A percentile compares a stretch with the other conserved stretches of the same genome.
These are phyloP conservation scores for Sciurus carolinensis DNA, from an alignment of 2,797 vertebrate species.

Conservation along the genomic window DNA sequence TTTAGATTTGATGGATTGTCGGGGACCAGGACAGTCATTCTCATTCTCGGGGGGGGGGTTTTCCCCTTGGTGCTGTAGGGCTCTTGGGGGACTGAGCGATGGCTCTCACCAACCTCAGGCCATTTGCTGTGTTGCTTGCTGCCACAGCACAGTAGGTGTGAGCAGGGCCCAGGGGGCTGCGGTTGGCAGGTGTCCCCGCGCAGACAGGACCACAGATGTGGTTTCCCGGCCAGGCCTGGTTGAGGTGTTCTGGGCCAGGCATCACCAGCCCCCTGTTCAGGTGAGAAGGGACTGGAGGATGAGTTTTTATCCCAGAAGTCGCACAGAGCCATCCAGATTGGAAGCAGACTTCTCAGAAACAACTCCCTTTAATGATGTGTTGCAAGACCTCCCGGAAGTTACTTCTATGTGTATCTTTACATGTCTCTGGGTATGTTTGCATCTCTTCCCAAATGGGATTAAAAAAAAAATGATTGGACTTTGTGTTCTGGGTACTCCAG, in stretches of 20 bases:
- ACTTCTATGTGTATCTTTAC: neutral
- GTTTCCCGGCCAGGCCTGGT: neutral
- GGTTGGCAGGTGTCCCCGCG: neutral
- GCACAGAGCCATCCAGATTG: neutral
- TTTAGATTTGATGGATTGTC: neutral
- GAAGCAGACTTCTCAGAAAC: slow-evolving; percentile 27
- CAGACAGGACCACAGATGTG: rapidly evolving
- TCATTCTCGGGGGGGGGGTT: neutral
- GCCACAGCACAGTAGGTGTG: too few species aligned
- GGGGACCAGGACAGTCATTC: neutral
- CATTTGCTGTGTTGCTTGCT: neutral
- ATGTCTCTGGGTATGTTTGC: neutral
- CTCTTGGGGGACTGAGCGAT: neutral
- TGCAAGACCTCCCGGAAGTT: neutral
- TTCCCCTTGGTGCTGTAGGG: neutral
- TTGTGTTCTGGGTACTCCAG: neutral
- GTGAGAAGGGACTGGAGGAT: neutral
- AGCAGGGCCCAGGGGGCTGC: neutral
- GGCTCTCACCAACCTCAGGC: neutral
- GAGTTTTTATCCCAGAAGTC: neutral
- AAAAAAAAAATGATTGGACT: neutral
- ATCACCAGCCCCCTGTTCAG: neutral
- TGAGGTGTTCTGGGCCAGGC: neutral
- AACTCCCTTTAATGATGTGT: neutral
- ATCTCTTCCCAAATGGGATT: neutral